These are phyloP conservation scores for Trichogramma pretiosum DNA, from an alignment of 1,140 invertebrate genomes.

Conservation along the genomic window DNA sequence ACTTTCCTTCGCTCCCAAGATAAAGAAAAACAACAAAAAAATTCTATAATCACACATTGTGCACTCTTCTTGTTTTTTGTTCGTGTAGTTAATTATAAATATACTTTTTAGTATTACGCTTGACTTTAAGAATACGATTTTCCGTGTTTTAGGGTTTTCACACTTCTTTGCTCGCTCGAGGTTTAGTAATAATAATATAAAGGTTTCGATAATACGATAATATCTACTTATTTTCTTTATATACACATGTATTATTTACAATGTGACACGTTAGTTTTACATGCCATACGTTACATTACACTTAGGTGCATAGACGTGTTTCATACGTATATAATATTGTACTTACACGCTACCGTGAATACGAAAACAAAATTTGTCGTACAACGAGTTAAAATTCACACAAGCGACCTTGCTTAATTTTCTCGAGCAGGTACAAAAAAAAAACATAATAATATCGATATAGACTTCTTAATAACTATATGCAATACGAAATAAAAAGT, in stretches of 20 bases:
- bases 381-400: not conserved
- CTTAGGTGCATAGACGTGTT: not conserved
- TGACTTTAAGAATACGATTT: not conserved
- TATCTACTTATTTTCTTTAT: too few species aligned
- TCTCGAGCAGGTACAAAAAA: conserved; percentile 13
- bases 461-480: not conserved
- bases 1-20: too few species aligned
- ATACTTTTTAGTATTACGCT: not conserved
- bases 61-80: not conserved
- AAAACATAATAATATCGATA: conserved; percentile 6
- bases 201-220: too few species aligned
- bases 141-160: not conserved
- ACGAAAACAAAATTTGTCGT: too few species aligned
- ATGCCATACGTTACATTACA: not conserved
- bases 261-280: too few species aligned
- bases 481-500: too few species aligned
- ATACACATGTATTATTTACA: not conserved
- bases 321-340: not conserved
- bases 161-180: too few species aligned
- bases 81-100: not conserved
- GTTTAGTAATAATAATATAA: too few species aligned
- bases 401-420: not conserved
- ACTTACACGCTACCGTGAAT: too few species aligned
- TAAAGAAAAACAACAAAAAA: conserved; percentile 7
- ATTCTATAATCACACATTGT: not conserved